phyloP scores from a whole-genome alignment of 2,888 invertebrate species.

The Amphipoea oculea region DNA sequence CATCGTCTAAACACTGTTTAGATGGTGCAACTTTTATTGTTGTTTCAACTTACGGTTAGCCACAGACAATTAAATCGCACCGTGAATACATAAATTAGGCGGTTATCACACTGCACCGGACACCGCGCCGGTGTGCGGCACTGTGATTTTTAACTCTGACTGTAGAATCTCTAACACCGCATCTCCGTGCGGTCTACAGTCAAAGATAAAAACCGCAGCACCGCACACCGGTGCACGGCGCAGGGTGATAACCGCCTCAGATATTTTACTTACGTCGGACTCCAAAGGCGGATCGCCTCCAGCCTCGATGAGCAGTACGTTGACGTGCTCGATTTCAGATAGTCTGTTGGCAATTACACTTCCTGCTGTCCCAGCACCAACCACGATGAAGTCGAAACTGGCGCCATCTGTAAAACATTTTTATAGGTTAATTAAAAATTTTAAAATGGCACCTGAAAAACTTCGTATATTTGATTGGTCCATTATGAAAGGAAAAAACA shows the following conservation, averaged over 20 bases:
- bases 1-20: no score
- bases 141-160: no score
- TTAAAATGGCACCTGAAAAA: background rate
- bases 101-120: no score
- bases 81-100: no score
- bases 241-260: background rate
- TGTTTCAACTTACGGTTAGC: background rate
- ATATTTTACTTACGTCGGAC: conserved; percentile 66
- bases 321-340: conserved; percentile 63
- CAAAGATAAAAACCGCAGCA: no score
- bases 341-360: conserved; percentile 71
- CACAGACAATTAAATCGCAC: background rate
- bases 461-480: background rate
- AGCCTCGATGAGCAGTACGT: conserved; percentile 72
- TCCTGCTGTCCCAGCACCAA: conserved; percentile 73
- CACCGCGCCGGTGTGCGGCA: no score
- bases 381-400: conserved; percentile 69
- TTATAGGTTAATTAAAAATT: no score
- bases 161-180: no score
- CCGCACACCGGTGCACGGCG: no score
- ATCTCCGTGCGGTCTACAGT: no score
- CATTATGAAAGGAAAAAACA: no score
- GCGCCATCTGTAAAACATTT: conserved; percentile 57
- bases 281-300: conserved; percentile 73
- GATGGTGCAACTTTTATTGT: background rate